Conservation (phyloP, 2,888 invertebrate genomes). For the Melieria omissa region DNA sequence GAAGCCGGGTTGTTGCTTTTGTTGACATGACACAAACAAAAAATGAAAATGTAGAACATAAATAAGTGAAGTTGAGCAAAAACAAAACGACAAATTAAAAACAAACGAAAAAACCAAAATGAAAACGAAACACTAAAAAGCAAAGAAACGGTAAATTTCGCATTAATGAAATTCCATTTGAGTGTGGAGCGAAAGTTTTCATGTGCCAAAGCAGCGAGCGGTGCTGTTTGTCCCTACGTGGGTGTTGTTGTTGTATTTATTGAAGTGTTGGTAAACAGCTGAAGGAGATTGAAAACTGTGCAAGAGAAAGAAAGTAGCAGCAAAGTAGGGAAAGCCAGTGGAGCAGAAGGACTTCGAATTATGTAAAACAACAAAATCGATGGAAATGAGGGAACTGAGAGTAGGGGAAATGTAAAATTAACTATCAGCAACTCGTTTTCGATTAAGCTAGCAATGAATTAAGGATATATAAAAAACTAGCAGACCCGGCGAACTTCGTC, state of each 20-base stretch:
- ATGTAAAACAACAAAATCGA: background rate
- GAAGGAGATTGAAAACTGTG: background rate
- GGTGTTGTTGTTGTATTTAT: too few relatives aligned
- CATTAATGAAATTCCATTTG: conserved; percentile 60
- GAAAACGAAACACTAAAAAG: conserved; percentile 46
- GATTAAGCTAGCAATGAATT: too few relatives aligned
- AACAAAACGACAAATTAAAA: background rate
- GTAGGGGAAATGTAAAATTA: too few relatives aligned
- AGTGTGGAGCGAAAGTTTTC: conserved; percentile 15
- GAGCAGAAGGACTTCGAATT: background rate
- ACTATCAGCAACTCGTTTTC: too few relatives aligned
- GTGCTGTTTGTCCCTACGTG: background rate
- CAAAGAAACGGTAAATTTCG: conserved; percentile 47
- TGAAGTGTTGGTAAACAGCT: too few relatives aligned
- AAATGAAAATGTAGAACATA: background rate
- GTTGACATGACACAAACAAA: background rate
- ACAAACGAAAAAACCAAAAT: background rate
- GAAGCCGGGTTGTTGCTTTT: background rate
- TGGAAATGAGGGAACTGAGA: background rate
- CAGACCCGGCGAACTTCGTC: too few relatives aligned
- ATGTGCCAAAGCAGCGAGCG: conserved; percentile 2
- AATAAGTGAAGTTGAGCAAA: background rate
- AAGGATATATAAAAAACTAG: too few relatives aligned
- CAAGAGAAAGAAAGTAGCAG: background rate
- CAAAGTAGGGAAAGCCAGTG: conserved; percentile 2